Conservation (phyloP, 2,113 vertebrate genomes). For the Donacobius atricapilla region DNA sequence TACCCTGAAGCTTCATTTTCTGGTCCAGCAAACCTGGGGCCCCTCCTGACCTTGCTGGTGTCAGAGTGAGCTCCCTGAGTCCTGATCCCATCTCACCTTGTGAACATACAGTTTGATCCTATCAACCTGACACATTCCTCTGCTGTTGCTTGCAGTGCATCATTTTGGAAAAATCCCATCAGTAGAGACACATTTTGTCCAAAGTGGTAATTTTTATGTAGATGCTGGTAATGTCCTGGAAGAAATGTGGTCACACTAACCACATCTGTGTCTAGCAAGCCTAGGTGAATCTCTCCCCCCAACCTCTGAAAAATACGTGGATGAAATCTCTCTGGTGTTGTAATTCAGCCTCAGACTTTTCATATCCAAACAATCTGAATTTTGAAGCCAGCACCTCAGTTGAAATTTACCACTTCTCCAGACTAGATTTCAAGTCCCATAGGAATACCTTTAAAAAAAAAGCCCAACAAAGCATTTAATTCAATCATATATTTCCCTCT, state of each 20-base stretch:
- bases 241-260: not conserved
- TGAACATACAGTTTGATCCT: not conserved
- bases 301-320: not conserved
- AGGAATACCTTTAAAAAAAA: not conserved
- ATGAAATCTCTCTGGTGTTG: not conserved
- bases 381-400: not conserved
- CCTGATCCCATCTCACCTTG: not conserved
- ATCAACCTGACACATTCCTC: accelerated
- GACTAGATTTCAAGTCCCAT: not conserved
- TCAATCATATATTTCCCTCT: not conserved
- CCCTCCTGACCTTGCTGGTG: not conserved
- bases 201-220: not conserved
- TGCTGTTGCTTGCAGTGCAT: not conserved
- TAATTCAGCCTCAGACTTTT: not conserved
- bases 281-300: not conserved
- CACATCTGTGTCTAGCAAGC: not conserved
- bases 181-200: not conserved
- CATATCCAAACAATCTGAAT: not conserved
- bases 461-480: not conserved
- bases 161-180: not conserved
- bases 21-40: not conserved
- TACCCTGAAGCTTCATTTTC: not conserved
- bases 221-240: accelerated
- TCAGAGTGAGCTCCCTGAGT: accelerated
- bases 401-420: not conserved